A percentile compares a stretch with the other conserved stretches of the same genome.
Evolutionary conservation across 2,888 invertebrate species (phyloP).

Genomic region (Patella caerulea): DNA sequence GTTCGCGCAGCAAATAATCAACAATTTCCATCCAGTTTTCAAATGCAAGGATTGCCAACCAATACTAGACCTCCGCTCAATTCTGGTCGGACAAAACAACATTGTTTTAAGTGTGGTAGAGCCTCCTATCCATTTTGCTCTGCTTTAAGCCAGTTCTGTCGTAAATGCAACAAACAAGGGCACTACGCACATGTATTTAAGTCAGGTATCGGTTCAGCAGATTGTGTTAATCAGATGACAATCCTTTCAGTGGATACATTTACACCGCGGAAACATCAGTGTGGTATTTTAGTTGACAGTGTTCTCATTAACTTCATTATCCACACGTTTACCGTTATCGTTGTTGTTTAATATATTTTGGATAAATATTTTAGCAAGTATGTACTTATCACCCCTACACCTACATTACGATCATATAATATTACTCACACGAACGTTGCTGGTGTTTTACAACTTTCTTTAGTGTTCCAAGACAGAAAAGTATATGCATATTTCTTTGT

Average conservation of each 20-base stretch:
- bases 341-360: background rate
- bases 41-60: background rate
- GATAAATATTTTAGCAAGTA: background rate
- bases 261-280: background rate
- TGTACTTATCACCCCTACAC: background rate
- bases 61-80: too few relatives aligned
- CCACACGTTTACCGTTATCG: background rate
- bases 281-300: background rate
- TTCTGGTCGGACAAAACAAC: background rate
- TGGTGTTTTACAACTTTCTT: background rate
- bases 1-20: too few relatives aligned
- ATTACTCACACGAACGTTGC: background rate
- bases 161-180: background rate
- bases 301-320: background rate
- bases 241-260: background rate
- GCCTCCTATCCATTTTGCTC: background rate
- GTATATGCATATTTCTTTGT: background rate
- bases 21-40: too few relatives aligned
- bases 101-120: background rate
- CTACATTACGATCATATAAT: background rate
- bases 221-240: background rate
- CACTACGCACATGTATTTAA: background rate
- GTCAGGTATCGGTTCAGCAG: background rate
- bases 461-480: background rate
- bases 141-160: background rate